Evolutionary conservation across 2,888 invertebrate genomes (phyloP).

Genomic region (Entomobrya proxima): DNA sequence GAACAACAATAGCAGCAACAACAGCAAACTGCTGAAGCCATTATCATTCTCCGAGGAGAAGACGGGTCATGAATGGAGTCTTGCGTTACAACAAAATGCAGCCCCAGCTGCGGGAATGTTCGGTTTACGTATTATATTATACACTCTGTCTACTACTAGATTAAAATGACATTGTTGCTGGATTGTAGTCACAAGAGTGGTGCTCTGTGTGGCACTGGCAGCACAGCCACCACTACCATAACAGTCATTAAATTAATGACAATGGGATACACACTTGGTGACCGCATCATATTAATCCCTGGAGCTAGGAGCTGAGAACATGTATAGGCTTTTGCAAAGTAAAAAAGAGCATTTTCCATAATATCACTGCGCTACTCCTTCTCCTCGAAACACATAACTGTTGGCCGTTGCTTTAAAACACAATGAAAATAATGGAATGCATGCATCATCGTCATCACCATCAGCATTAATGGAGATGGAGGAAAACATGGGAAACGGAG

Average conservation of each 20-base stretch:
- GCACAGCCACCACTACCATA: constrained; percentile 25
- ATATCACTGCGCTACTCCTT: background rate
- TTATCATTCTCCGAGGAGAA: background rate
- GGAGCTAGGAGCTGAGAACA: constrained; percentile 37
- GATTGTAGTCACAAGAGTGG: background rate
- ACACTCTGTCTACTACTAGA: background rate
- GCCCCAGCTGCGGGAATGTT: background rate
- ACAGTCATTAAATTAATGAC: constrained; percentile 62
- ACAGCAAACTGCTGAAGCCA: background rate
- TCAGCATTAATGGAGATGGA: constrained; percentile 31
- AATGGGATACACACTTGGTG: constrained; percentile 57
- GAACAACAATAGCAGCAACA: background rate
- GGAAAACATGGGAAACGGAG: constrained; percentile 24
- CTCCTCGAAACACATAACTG: background rate
- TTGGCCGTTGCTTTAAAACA: constrained; percentile 18
- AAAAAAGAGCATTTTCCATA: background rate
- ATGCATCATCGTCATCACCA: constrained; percentile 60
- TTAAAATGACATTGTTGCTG: constrained; percentile 40
- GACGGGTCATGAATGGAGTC: background rate
- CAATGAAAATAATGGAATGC: constrained; percentile 55
- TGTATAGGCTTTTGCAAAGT: background rate
- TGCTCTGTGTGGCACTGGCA: background rate
- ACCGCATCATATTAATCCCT: constrained; percentile 60
- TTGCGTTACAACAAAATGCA: background rate
- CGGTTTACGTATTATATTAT: background rate